Conservation (phyloP, 1,140 invertebrate species). For the Trachymyrmex septentrionalis region DNA sequence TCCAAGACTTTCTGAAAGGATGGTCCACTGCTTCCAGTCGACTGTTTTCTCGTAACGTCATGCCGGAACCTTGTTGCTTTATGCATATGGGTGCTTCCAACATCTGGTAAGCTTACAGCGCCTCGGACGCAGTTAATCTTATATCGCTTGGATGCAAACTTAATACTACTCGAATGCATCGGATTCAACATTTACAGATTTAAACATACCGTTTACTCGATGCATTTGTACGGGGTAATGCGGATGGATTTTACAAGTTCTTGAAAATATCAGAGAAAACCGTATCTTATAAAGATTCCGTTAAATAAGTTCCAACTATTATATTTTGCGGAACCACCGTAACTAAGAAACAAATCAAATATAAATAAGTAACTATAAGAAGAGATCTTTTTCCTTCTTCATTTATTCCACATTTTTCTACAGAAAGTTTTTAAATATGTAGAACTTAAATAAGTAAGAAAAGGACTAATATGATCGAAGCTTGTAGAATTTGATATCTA, state of each 20-base stretch:
- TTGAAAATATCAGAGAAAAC: background rate
- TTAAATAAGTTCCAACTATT: background rate
- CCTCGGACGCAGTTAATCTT: conserved; percentile 51
- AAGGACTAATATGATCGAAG: too few relatives aligned
- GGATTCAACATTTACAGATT: conserved; percentile 46
- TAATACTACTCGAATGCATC: conserved; percentile 17
- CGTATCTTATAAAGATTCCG: background rate
- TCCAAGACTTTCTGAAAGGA: conserved; percentile 22
- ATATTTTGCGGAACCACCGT: background rate
- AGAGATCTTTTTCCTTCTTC: background rate
- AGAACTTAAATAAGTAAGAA: background rate
- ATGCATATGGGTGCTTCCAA: conserved; percentile 17
- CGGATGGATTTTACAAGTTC: background rate
- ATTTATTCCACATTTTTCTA: background rate
- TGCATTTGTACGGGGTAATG: background rate
- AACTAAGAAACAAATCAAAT: conserved; percentile 1
- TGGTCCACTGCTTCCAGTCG: conserved; percentile 12
- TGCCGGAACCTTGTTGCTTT: conserved; percentile 36
- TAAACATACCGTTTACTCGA: background rate
- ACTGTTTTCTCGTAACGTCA: conserved; percentile 27
- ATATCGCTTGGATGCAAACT: conserved; percentile 45
- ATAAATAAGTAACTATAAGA: background rate
- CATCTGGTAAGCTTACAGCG: conserved; percentile 28
- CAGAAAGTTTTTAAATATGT: conserved; percentile 9
- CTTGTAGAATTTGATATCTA: too few relatives aligned